Base-by-base conservation (phyloP, 2,113 vertebrate genomes). In the Cryptotis parvus region DNA sequence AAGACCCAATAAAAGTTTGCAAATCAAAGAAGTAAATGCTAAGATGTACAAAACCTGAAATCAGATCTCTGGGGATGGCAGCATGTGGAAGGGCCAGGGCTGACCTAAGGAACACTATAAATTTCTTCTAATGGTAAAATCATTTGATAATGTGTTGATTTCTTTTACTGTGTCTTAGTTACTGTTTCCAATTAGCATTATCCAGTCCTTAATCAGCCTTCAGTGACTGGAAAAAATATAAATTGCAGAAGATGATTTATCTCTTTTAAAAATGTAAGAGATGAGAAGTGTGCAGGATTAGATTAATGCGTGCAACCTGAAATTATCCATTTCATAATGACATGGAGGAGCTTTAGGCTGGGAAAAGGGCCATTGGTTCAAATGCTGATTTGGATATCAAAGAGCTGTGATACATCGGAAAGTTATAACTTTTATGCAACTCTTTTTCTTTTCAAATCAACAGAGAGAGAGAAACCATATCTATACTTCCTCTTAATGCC, bases 181-280 rank as follows among this genome's bases (percentile, higher is more conserved):
- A 49, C 66, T 39, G 26, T 78, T 91, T 89, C 55, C 68, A 84
- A n/a, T 87, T 74, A 94, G 49, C 68, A 70, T 61, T 45, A 75
- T 52, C 72, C 29, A 77, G 52, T 70, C 70, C 43, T 61, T 89
- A 37, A 77, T 91, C 58, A 72, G 78, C 12, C 70, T 66, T 73
- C 39, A 45, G 70, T 91, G 33, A 85, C 9, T 63, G 61, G 45
- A 58, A 87, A 73, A 63, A 76, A 31, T 33, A 43, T 24, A 74
- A 80, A 73, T 9, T 75, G 10, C 33, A 86, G 52, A 89, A 69
- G 29, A 86, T 41, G 76, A 75, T 27, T 84, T 10, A 35, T 43
- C 22, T 75, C 29, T 91, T 79, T 85, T 45, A 41, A 79, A 88
- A 86, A 74, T 9, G 61, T 37, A 68, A 69, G 80, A 88, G 70